Evolutionary conservation across 2,888 invertebrate species (phyloP).

Genomic region (Kryphioiulus occultus): DNA sequence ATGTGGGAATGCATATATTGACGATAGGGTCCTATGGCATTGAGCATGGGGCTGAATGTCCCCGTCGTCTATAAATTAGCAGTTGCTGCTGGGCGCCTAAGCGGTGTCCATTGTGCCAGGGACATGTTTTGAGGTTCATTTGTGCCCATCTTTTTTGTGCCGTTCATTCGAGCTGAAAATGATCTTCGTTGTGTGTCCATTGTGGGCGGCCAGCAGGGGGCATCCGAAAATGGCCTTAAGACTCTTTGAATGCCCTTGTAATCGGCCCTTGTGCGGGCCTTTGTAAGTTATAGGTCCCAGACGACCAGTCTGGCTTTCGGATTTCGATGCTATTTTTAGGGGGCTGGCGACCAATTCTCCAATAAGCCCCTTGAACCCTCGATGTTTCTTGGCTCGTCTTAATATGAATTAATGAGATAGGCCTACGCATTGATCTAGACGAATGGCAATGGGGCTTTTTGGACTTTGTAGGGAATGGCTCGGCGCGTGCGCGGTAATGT

Average conservation of each 20-base stretch:
- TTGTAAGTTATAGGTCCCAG: slow-evolving; percentile 37
- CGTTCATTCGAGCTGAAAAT: slow-evolving; percentile 41
- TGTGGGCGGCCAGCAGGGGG: slow-evolving; percentile 8
- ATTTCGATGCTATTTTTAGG: background rate
- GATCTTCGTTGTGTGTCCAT: slow-evolving; percentile 1
- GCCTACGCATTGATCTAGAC: background rate
- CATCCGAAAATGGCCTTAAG: background rate
- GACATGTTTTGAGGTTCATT: slow-evolving; percentile 31
- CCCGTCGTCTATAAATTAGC: background rate
- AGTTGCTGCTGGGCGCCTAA: slow-evolving; percentile 8
- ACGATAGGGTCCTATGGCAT: no score
- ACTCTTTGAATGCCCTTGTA: slow-evolving; percentile 31
- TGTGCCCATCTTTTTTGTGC: slow-evolving; percentile 37
- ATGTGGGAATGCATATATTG: background rate
- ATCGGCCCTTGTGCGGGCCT: slow-evolving; percentile 11
- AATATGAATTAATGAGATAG: background rate
- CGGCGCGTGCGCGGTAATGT: background rate
- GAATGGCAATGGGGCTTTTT: background rate
- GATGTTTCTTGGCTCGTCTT: background rate
- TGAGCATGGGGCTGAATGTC: background rate
- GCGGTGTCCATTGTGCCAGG: slow-evolving; percentile 6
- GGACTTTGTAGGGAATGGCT: background rate
- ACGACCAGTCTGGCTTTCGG: slow-evolving; percentile 39
- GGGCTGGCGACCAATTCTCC: background rate
- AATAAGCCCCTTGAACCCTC: background rate